A percentile compares a stretch with the other conserved stretches of the same genome.
Evolutionary conservation across 2,113 vertebrate genomes (phyloP).

Genomic region (Aegotheles bennettii): DNA sequence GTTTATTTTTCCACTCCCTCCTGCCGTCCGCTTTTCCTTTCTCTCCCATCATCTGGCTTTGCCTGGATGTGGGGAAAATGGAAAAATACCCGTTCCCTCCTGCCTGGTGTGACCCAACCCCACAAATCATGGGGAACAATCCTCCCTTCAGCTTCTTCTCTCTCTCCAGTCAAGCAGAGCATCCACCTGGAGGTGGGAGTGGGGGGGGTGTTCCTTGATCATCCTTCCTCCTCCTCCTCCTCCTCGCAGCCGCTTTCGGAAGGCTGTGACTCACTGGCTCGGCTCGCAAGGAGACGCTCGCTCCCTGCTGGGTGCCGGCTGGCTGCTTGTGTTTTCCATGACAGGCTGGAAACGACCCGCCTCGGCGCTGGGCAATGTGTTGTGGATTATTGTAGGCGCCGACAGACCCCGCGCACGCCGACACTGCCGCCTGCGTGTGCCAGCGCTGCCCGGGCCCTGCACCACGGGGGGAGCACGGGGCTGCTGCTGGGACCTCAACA

Average conservation of each 20-base stretch:
- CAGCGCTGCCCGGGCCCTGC: not conserved
- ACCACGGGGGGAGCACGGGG: fast-evolving
- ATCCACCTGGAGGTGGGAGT: not conserved
- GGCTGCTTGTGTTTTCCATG: conserved; percentile 4
- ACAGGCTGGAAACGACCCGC: not conserved
- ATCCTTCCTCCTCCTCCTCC: not conserved
- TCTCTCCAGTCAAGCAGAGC: not conserved
- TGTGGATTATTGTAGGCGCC: conserved; percentile 15
- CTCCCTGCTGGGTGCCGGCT: not conserved
- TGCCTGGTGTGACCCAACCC: not conserved
- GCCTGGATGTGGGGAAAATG: not conserved
- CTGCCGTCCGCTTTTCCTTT: not conserved
- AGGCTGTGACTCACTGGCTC: conserved; percentile 3
- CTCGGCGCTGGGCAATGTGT: not conserved
- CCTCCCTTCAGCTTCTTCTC: not conserved
- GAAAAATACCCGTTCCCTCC: not conserved
- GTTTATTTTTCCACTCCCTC: conserved; percentile 10
- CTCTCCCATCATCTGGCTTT: not conserved
- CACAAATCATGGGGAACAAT: not conserved
- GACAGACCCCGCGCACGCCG: not conserved
- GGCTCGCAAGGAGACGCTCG: conserved; percentile 3
- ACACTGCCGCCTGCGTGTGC: not conserved
- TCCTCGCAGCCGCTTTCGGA: not conserved
- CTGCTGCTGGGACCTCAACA: fast-evolving
- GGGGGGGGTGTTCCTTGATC: not conserved